A percentile compares a stretch with the other conserved stretches of the same genome.
Evolutionary conservation across 1,140 invertebrate genomes (phyloP).

Genomic region (Drosophila subobscura): DNA sequence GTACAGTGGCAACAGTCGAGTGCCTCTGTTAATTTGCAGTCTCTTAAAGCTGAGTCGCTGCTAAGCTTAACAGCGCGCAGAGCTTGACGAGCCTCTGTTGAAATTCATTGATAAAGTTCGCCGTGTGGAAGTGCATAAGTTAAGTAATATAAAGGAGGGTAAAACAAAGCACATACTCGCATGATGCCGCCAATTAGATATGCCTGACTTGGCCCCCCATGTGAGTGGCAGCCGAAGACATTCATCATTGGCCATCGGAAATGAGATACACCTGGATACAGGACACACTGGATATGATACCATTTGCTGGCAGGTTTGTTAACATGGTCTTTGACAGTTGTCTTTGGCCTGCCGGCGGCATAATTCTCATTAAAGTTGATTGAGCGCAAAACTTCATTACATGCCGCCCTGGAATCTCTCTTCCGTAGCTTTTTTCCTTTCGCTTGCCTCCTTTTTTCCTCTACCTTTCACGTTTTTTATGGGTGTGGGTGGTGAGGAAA

Average conservation of each 20-base stretch:
- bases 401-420: slow-evolving; percentile 26
- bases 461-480: neutral
- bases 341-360: slow-evolving; percentile 54
- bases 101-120: neutral
- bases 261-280: slow-evolving; percentile 19
- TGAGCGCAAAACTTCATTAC: slow-evolving; percentile 80
- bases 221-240: slow-evolving; percentile 14
- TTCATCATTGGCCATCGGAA: slow-evolving; percentile 43
- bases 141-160: slow-evolving; percentile 16
- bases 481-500: slow-evolving; percentile 53
- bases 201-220: neutral
- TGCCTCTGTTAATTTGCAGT: neutral
- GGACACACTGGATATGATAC: neutral
- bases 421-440: slow-evolving; percentile 13
- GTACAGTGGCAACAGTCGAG: slow-evolving; percentile 2
- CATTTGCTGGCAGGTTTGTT: slow-evolving; percentile 68
- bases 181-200: slow-evolving; percentile 5
- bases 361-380: slow-evolving; percentile 79
- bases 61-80: neutral
- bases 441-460: neutral
- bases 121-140: slow-evolving; percentile 7
- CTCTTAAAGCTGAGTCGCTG: slow-evolving; percentile 1
- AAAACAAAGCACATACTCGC: no score
- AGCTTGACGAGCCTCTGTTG: slow-evolving; percentile 7
- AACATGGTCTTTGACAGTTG: slow-evolving; percentile 69